Evolutionary conservation across 1,140 invertebrate species (phyloP).

Genomic region (Caerostris extrusa): DNA sequence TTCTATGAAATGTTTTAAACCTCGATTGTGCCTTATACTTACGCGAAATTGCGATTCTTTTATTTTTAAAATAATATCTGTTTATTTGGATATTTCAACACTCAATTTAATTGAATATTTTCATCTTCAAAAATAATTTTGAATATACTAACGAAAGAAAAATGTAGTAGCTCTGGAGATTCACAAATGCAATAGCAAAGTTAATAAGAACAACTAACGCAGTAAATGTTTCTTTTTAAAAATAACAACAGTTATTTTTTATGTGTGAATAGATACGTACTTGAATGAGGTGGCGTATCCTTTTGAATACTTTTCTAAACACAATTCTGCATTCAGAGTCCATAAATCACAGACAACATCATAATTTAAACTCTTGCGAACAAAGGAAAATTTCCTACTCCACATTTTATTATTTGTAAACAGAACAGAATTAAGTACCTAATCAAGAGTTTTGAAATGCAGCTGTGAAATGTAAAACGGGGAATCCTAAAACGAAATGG

Average conservation of each 20-base stretch:
- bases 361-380: constrained; percentile 35
- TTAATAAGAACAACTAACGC: neutral
- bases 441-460: too few species aligned
- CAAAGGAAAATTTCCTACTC: constrained; percentile 2
- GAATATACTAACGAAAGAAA: too few species aligned
- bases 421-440: too few species aligned
- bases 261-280: neutral
- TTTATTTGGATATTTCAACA: too few species aligned
- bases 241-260: neutral
- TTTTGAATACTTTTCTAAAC: neutral
- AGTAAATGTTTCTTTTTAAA: neutral
- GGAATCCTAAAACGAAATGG: constrained; percentile 27
- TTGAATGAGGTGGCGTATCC: constrained; percentile 15
- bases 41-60: too few species aligned
- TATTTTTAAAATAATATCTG: too few species aligned
- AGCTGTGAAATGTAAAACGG: too few species aligned
- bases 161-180: too few species aligned
- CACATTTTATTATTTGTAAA: constrained; percentile 46
- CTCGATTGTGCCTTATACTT: too few species aligned
- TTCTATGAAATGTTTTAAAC: too few species aligned
- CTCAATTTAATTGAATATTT: too few species aligned
- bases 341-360: constrained; percentile 7
- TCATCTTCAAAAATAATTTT: too few species aligned
- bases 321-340: neutral
- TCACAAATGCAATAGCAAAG: neutral